Evolutionary conservation across 1,140 invertebrate genomes (phyloP), one percentile per base, ranked within the genome.

Genomic region (Hylyphantes graminicola): DNA sequence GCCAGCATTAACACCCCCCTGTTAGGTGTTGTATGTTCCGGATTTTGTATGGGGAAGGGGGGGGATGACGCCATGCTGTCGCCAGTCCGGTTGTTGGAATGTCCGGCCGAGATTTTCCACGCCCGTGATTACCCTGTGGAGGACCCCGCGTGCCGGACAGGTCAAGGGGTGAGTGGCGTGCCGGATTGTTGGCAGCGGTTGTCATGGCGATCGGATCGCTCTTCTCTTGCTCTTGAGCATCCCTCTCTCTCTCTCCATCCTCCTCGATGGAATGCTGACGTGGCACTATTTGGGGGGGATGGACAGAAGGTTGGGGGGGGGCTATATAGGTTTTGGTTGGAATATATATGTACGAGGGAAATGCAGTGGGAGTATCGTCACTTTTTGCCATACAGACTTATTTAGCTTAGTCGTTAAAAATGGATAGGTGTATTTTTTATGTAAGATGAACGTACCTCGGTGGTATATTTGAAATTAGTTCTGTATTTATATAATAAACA

Each of bases 111-210:
- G 73, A 75, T 83, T 76, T 64, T 35, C 35, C 35, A 59, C 74
- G 81, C 72, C 81, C 81, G 81, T 83, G 81, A 83, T 83, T 83
- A 76, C 81, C 73, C 70, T 57, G 72, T 59, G 63, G 72, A 61
- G 50, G 79, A 82, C 79, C 79, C 79, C 79, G 79, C 79, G 55
- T 82, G 68, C 79, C 79, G 81, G 67, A 59, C 81, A 76, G 81
- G 81, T 83, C 81, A 83, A 59, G 75, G 65, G 79, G 65, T 81
- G 79, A 81, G 79, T 80, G 77, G 70, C 79, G 74, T 63, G 72
- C 70, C 59, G 81, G 81, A 76, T 83, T 83, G 81, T 76, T 83
- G 81, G 81, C 70, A 76, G 72, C 72, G 64, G 81, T 83, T 76
- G 81, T 68, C 73, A 83, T 83, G 81, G 81, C 13, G 21, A 83